Percentiles rank a stretch among this genome's conserved stretches.
These are phyloP conservation scores for Siniperca knerii DNA, from an alignment of 2,113 vertebrate species.

Conservation along the genomic window DNA sequence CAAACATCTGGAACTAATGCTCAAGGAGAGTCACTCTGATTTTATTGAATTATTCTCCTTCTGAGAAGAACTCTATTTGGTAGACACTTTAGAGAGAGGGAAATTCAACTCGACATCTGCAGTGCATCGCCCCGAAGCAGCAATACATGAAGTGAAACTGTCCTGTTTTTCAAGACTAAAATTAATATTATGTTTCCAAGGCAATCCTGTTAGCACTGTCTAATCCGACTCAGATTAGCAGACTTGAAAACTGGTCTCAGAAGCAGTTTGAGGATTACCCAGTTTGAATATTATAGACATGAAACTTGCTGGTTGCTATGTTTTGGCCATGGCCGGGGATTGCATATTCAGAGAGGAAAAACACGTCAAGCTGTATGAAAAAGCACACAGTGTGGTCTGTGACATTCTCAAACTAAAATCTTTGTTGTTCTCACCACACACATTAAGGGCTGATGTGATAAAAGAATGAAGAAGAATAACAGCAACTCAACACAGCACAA, in stretches of 20 bases:
- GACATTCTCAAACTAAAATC: slow-evolving; percentile 34
- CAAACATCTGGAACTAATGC: slow-evolving; percentile 78
- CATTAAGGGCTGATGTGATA: slow-evolving; percentile 29
- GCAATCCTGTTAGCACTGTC: slow-evolving; percentile 76
- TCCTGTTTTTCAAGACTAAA: slow-evolving; percentile 71
- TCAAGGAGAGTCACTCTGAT: slow-evolving; percentile 50
- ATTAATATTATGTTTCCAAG: slow-evolving; percentile 79
- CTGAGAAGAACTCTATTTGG: slow-evolving; percentile 49
- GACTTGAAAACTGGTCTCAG: slow-evolving; percentile 68
- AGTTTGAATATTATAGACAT: slow-evolving; percentile 48
- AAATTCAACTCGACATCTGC: slow-evolving; percentile 42
- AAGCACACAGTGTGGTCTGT: slow-evolving; percentile 37
- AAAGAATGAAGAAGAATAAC: slow-evolving; percentile 44
- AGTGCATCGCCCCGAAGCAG: slow-evolving; percentile 48
- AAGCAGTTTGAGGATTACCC: slow-evolving; percentile 75
- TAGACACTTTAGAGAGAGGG: slow-evolving; percentile 22
- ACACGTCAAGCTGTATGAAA: slow-evolving; percentile 27
- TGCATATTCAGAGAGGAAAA: slow-evolving; percentile 31
- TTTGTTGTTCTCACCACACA: slow-evolving; percentile 33
- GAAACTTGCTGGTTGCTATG: slow-evolving; percentile 43
- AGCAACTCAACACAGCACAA: slow-evolving; percentile 27
- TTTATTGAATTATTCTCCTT: slow-evolving; percentile 61
- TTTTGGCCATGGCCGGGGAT: slow-evolving; percentile 15
- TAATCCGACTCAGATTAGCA: slow-evolving; percentile 80
- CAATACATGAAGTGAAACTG: slow-evolving; percentile 58